phyloP scores from a whole-genome alignment of 2,113 vertebrate species.

The Albula goreensis region DNA sequence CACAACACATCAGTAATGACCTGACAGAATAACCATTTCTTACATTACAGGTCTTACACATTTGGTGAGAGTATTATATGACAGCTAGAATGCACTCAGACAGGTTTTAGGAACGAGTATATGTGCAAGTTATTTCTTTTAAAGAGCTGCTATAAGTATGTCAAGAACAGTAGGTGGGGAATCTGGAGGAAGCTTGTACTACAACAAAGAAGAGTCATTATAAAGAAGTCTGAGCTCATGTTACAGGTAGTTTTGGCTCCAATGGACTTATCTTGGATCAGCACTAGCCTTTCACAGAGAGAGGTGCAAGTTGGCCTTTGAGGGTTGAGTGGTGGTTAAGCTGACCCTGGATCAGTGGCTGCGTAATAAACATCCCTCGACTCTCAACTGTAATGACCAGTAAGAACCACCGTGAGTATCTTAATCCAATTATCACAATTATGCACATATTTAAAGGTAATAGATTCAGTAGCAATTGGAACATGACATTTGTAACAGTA shows the following conservation, averaged over 20 bases:
- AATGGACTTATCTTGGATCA: not conserved
- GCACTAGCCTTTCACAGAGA: no score
- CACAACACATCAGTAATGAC: not conserved
- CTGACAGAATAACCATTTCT: not conserved
- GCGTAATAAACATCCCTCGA: not conserved
- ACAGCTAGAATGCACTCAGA: not conserved
- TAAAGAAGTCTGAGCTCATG: not conserved
- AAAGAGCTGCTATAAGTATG: not conserved
- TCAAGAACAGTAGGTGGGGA: not conserved
- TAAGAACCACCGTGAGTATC: not conserved
- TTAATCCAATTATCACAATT: slow-evolving; percentile 8
- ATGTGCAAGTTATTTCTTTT: not conserved
- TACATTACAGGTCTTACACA: not conserved
- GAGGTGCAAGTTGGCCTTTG: no score
- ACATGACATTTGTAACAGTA: slow-evolving; percentile 9
- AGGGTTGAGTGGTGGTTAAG: not conserved
- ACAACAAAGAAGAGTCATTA: not conserved
- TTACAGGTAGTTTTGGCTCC: not conserved
- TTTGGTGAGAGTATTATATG: not conserved
- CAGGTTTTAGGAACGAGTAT: no score
- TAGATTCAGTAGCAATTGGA: slow-evolving; percentile 1
- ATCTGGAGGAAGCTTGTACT: not conserved
- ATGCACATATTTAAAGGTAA: slow-evolving; percentile 9
- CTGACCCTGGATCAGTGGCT: not conserved
- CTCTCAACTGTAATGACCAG: not conserved